A percentile compares a stretch with the other conserved stretches of the same genome.
Evolutionary conservation across 2,113 vertebrate genomes (phyloP).

Genomic region (Epinephelus lanceolatus): DNA sequence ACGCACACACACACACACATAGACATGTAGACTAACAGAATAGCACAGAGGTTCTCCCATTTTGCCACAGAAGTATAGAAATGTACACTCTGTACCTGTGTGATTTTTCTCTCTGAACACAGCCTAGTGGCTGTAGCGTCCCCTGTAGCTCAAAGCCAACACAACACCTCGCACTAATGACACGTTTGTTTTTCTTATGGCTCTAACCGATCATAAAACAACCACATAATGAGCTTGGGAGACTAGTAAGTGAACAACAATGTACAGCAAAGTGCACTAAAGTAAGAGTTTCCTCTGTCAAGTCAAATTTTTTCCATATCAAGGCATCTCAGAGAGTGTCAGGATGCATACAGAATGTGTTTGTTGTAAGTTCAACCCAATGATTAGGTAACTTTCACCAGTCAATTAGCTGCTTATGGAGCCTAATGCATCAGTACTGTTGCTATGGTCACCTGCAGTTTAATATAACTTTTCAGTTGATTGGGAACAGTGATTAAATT

Average conservation of each 20-base stretch:
- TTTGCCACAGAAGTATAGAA: neutral
- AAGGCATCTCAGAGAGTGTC: neutral
- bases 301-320: too few species aligned
- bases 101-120: neutral
- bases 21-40: neutral
- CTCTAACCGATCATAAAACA: neutral
- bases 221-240: neutral
- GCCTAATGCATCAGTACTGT: neutral
- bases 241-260: neutral
- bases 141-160: constrained; percentile 10
- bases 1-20: neutral
- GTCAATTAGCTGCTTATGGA: neutral
- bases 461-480: neutral
- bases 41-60: constrained; percentile 4
- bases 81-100: constrained; percentile 20
- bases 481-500: neutral
- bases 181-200: neutral
- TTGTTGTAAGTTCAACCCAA: neutral
- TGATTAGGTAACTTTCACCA: neutral
- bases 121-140: neutral
- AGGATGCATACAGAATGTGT: neutral
- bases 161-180: neutral
- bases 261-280: neutral
- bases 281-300: too few species aligned
- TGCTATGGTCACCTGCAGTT: constrained; percentile 22